Base-by-base conservation (phyloP, 2,888 invertebrate species). In the Chalcosyrphus nemorum region DNA sequence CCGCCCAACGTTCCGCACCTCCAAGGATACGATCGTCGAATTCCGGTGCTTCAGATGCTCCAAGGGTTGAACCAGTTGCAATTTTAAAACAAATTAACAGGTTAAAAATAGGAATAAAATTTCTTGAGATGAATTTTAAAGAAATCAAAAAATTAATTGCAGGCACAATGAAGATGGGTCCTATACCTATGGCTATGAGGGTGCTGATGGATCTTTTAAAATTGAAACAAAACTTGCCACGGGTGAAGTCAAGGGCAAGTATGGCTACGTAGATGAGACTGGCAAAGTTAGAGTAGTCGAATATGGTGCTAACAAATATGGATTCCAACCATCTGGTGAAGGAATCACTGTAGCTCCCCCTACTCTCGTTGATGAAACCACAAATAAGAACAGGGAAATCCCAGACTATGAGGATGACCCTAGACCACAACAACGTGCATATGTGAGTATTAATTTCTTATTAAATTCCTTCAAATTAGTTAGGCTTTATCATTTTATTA, bases 121-220 rank as follows among this genome's bases (percentile, higher is more conserved):
- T 15, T 35, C 4, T 17, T 11, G 5, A 5, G 5, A 11, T n/a
- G 19, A 6, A 27, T 13, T 17, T 7, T 32, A 17, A 70, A 54
- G 19, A 6, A 27, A 9, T 17, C 3, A 54, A 17, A 70, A 54
- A 11, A 61, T n/a, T 11, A 0, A 56, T 56, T 65, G 1, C 91
- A 95, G 96, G 90, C 97, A 96, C 92, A 96, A 97, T 88, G 96
- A 97, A 90, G 97, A 97, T 89, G 97, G 97, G 66, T 97, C 97
- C 0, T 97, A 97, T 92, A 97, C 97, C 0, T 97, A 97, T 88
- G 97, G 97, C 0, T 97, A 96, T 91, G 97, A 97, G 89, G 95
- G 95, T 2, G 97, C 94, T 29, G 97, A 97, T 89, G 97, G 97
- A 41, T 95, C 96, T 4, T 97, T 97, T 93, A 97, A 97, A 92